These are phyloP conservation scores for Crocodylus rhombifer DNA, from an alignment of 2,797 vertebrate genomes.

Conservation along the genomic window DNA sequence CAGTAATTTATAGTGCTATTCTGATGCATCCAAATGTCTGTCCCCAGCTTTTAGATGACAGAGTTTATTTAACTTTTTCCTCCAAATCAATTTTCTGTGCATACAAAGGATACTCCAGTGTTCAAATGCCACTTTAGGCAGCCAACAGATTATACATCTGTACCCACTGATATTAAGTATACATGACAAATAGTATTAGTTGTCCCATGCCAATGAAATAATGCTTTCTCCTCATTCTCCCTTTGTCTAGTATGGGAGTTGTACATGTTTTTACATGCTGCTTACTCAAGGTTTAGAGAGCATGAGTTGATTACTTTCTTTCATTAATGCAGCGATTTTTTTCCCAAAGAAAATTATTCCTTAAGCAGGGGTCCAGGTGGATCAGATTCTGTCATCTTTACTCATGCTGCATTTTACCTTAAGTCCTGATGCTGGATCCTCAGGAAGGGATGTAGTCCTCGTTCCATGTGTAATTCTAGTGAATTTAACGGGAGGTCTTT, in stretches of 20 bases:
- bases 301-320: not conserved
- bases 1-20: not conserved
- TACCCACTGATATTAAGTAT: not conserved
- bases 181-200: not conserved
- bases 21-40: accelerated
- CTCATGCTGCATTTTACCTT: not conserved
- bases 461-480: not conserved
- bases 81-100: not conserved
- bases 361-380: not conserved
- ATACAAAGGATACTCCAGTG: not conserved
- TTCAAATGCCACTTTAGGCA: not conserved
- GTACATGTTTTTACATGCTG: not conserved
- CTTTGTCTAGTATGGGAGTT: not conserved
- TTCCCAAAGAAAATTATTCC: not conserved
- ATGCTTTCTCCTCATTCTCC: not conserved
- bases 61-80: not conserved
- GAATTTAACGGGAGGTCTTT: not conserved
- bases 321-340: not conserved
- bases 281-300: not conserved
- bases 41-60: not conserved
- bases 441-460: not conserved
- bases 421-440: not conserved
- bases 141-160: accelerated
- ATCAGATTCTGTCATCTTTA: not conserved
- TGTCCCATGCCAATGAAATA: not conserved